Base-by-base conservation (phyloP, 2,797 vertebrate genomes). In the Hylomyscus alleni region DNA sequence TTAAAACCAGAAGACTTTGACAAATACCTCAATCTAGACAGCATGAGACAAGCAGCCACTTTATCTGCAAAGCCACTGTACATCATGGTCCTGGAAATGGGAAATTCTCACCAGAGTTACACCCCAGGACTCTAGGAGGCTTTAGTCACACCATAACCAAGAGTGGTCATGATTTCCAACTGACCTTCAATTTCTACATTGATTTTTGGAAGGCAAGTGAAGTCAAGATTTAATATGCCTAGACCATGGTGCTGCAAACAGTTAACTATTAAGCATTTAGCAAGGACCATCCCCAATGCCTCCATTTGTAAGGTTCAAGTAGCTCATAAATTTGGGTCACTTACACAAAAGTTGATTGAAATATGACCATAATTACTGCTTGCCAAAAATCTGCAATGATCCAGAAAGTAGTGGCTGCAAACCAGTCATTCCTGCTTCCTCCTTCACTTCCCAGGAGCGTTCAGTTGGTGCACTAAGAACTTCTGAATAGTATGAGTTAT, bases 271-370 rank as follows among this genome's bases (percentile, higher is more conserved):
- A 90, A 80, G 52, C 20, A 58, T 83, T 85, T 47, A 75, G 37
- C 65, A 92, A 88, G 65, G 92, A 19, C 85, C 26, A 88, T 69
- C 24, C 0, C 47, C 62, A 11, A 65, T 31, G 85, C 94, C 91
- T 92, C 84, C 52, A 91, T 84, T 58, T 84, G 13, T 58, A 88
- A 95, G 67, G 84, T 50, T 90, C 92, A 87, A 87, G 83, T 73
- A 94, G 91, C 44, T 96, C 87, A 90, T 86, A 78, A 93, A 92
- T 86, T 95, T 95, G 94, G 93, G 93, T 93, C 77, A 93, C 87
- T 96, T 94, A 80, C 44, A 94, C 94, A 97, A 95, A 92, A 91
- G 87, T 52, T 97, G 80, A 88, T 82, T 96, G 95, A 96, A 96
- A 96, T 3, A 88, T 2, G 80, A 92, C 81, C 93, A 93, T 94